phyloP scores from a whole-genome alignment of 2,888 invertebrate species.

The Copidosoma aretas region DNA sequence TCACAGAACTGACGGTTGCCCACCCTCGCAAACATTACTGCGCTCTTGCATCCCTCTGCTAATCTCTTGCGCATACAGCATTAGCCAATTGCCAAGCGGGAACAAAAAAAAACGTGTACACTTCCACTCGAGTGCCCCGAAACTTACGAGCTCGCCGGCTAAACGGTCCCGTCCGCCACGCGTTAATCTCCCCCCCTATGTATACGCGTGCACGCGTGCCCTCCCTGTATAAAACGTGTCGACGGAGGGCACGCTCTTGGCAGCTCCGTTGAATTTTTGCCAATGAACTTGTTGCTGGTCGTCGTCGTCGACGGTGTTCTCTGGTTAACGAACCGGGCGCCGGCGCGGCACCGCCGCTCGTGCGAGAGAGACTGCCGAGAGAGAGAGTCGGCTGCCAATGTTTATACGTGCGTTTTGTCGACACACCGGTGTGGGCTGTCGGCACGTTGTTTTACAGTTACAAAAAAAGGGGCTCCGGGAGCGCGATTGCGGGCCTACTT shows the following conservation, averaged over 20 bases:
- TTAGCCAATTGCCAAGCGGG: background rate
- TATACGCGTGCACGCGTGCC: background rate
- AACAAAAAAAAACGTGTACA: background rate
- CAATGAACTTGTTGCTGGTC: conserved; percentile 48
- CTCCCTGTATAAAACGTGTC: background rate
- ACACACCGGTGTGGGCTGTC: too few relatives aligned
- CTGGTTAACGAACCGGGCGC: conserved; percentile 43
- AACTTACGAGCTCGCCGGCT: too few relatives aligned
- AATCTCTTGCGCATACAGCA: background rate
- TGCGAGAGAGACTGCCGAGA: too few relatives aligned
- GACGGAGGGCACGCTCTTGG: conserved; percentile 18
- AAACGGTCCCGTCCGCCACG: too few relatives aligned
- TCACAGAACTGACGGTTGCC: background rate
- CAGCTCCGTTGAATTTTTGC: conserved; percentile 42
- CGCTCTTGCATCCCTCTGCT: background rate
- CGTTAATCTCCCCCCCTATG: too few relatives aligned
- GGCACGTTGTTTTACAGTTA: too few relatives aligned
- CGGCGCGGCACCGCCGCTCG: too few relatives aligned
- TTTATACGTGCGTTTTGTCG: too few relatives aligned
- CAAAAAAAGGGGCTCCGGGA: too few relatives aligned
- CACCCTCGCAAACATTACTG: background rate
- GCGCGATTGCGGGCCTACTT: too few relatives aligned
- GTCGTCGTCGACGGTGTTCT: conserved; percentile 23
- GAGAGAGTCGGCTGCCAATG: too few relatives aligned
- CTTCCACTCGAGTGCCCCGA: too few relatives aligned